phyloP scores from a whole-genome alignment of 2,797 vertebrate species.

The Erithacus rubecula region DNA sequence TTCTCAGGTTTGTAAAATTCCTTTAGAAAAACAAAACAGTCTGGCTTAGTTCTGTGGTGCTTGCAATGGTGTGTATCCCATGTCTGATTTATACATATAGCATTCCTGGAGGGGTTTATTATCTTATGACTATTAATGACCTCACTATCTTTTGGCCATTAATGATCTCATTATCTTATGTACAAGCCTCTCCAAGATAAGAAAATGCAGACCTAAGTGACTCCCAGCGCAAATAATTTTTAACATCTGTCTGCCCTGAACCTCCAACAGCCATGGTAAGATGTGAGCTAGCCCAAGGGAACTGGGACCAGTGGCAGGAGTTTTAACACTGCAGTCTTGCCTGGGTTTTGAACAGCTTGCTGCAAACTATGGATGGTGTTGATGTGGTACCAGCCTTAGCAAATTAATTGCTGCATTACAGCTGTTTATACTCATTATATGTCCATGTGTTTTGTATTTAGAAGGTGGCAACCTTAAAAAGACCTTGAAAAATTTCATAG shows the following conservation, averaged over 20 bases:
- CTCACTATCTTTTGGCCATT: not conserved
- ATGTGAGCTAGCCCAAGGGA: not conserved
- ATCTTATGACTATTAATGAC: not conserved
- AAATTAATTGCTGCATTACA: not conserved
- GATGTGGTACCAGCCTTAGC: not conserved
- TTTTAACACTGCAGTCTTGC: not conserved
- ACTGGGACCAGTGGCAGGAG: not conserved
- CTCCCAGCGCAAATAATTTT: not conserved
- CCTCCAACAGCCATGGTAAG: not conserved
- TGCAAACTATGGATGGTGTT: not conserved
- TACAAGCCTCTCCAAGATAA: not conserved
- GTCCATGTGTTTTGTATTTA: not conserved
- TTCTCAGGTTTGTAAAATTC: not conserved
- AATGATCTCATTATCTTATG: not conserved
- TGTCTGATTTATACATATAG: not conserved
- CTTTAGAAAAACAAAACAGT: not conserved
- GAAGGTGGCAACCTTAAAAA: constrained; percentile 29
- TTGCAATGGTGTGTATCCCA: not conserved
- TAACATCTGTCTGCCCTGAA: not conserved
- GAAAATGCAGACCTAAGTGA: not conserved
- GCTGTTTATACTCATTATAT: constrained; percentile 6
- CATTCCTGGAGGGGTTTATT: not conserved
- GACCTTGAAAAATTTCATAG: constrained; percentile 13
- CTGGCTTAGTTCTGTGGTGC: not conserved
- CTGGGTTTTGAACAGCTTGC: not conserved